phyloP scores from a whole-genome alignment of 1,140 invertebrate species.

The Leptoteleia sp. region DNA sequence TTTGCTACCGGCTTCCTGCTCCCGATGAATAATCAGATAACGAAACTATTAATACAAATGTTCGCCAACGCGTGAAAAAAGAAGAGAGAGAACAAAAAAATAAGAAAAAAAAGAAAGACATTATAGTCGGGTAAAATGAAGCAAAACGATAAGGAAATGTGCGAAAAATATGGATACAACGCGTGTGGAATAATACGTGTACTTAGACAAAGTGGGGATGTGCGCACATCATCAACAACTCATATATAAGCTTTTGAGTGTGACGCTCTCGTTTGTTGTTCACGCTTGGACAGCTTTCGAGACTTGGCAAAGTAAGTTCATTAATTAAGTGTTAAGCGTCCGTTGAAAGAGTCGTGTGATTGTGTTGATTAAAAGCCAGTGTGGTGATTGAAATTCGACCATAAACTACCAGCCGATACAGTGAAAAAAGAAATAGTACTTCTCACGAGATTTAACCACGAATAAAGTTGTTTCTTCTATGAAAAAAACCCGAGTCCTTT shows the following conservation, averaged over 20 bases:
- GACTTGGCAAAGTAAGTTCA: conserved; percentile 76
- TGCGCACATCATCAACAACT: conserved; percentile 55
- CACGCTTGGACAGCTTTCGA: conserved; percentile 76
- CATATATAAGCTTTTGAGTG: conserved; percentile 77
- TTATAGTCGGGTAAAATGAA: conserved; percentile 34
- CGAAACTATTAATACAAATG: conserved; percentile 25
- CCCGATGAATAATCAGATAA: conserved; percentile 38
- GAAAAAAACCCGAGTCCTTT: background rate
- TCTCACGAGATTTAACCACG: too few species aligned
- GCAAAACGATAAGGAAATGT: conserved; percentile 40
- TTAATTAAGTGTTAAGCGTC: conserved; percentile 41
- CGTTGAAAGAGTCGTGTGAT: background rate
- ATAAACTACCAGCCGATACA: too few species aligned
- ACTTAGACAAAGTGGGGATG: conserved; percentile 62
- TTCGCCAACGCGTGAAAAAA: too few species aligned
- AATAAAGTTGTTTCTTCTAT: background rate
- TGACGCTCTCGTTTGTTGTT: conserved; percentile 75
- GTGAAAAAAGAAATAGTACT: too few species aligned
- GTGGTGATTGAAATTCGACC: conserved; percentile 5
- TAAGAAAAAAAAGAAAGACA: conserved; percentile 39
- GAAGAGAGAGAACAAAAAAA: too few species aligned
- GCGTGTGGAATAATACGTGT: conserved; percentile 33
- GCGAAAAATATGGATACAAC: conserved; percentile 36
- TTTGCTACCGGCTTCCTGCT: conserved; percentile 45
- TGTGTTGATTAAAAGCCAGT: conserved; percentile 4